Evolutionary conservation across 2,797 vertebrate species (phyloP), one percentile per base, ranked within the genome.

Genomic region (Cirrhinus molitorella): DNA sequence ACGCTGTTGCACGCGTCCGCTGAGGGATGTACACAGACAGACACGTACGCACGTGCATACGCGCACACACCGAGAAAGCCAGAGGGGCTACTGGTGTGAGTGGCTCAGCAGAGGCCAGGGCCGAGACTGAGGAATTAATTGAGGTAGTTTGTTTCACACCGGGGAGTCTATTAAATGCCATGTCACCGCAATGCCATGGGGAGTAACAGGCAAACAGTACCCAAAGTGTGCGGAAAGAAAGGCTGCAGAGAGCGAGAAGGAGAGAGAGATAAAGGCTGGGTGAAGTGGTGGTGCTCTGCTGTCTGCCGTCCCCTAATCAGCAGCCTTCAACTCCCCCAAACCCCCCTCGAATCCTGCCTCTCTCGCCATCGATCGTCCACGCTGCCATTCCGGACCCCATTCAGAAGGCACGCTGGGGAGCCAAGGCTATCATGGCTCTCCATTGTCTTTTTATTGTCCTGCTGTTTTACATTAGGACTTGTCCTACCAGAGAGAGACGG

Each of bases 141-240:
- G 94, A 94, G 92, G 93, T 93, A 94, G 93, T 95, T 95, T 95
- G 94, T 94, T 94, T 94, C 93, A 93, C 92, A 92, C 90, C 90
- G 83, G 92, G 93, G 90, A 93, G 93, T 94, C 93, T 93, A 95
- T 95, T 95, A 94, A 94, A 94, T 93, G 93, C 93, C 92, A 93
- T 94, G 93, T 94, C 93, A 94, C 93, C 89, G 89, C 88, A 89
- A 92, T 91, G 91, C 93, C 91, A 92, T 88, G 81, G 92, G 91
- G 92, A 93, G 91, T 90, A 92, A 90, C 91, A 91, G 87, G 88
- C 86, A 88, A 90, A 89, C 91, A 93, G 90, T 90, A 93, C 87
- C 92, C 92, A 93, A 89, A 89, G 88, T 83, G 85, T 87, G 85
- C 70, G 43, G 68, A 79, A 77, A 74, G 83, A 77, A 61, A 80